phyloP scores from a whole-genome alignment of 2,113 vertebrate species.

The Tachysurus fulvidraco region DNA sequence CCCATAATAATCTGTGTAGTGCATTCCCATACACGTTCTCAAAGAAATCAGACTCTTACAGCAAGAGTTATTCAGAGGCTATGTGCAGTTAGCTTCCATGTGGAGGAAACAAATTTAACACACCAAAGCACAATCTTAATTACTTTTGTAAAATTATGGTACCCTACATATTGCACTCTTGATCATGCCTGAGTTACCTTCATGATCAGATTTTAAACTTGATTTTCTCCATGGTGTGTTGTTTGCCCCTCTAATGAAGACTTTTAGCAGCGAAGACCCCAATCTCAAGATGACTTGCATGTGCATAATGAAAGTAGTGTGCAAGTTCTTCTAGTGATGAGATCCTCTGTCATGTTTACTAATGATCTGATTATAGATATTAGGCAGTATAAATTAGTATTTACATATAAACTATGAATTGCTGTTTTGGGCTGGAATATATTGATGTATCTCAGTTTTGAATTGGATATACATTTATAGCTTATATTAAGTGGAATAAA shows the following conservation, averaged over 20 bases:
- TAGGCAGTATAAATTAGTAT: constrained; percentile 7
- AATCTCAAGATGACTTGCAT: constrained; percentile 43
- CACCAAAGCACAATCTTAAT: constrained; percentile 60
- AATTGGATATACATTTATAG: constrained; percentile 17
- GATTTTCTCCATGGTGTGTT: constrained; percentile 60
- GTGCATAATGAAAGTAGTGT: constrained; percentile 5
- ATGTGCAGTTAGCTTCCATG: constrained; percentile 38
- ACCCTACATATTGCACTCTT: constrained; percentile 54
- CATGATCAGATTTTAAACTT: constrained; percentile 69
- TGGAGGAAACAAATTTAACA: constrained; percentile 51
- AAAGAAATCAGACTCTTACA: background rate
- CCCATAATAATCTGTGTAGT: background rate
- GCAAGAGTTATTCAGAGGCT: background rate
- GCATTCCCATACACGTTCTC: background rate
- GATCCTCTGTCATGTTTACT: constrained; percentile 18
- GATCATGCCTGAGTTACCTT: constrained; percentile 62
- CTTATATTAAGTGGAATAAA: constrained; percentile 34
- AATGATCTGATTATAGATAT: constrained; percentile 22
- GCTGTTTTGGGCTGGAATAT: background rate
- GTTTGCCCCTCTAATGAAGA: constrained; percentile 67
- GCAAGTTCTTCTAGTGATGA: constrained; percentile 7
- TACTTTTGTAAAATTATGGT: constrained; percentile 62
- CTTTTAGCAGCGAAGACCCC: constrained; percentile 45
- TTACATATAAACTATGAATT: background rate
- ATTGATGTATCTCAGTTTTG: background rate